phyloP scores from a whole-genome alignment of 2,113 vertebrate genomes.

The Henicopernis longicauda region DNA sequence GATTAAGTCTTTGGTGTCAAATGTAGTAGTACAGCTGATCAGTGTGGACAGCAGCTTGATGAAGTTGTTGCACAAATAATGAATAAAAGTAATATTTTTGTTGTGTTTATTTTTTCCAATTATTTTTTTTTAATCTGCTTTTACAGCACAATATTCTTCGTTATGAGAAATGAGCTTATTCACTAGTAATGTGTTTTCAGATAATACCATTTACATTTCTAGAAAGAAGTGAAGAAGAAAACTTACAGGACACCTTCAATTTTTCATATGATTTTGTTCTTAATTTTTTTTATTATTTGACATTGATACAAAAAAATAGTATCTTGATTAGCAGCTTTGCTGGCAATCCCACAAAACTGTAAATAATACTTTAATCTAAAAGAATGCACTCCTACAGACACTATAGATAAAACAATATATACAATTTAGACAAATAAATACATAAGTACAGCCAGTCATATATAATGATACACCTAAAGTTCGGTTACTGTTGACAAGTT shows the following conservation, averaged over 20 bases:
- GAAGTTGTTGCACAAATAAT: neutral
- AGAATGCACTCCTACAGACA: constrained; percentile 78
- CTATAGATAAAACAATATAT: constrained; percentile 75
- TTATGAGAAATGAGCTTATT: constrained; percentile 42
- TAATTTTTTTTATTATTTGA: constrained; percentile 59
- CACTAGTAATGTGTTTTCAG: constrained; percentile 38
- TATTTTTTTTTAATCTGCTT: constrained; percentile 32
- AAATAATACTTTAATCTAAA: constrained; percentile 73
- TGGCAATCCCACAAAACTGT: constrained; percentile 76
- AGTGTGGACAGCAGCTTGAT: neutral
- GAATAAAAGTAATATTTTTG: constrained; percentile 8
- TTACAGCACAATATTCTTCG: constrained; percentile 51
- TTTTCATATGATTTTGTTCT: constrained; percentile 37
- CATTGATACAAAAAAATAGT: constrained; percentile 80
- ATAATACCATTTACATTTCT: constrained; percentile 48
- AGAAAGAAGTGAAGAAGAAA: constrained; percentile 41
- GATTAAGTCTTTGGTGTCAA: neutral
- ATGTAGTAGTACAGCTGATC: neutral
- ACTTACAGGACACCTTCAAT: constrained; percentile 38
- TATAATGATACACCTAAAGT: constrained; percentile 71
- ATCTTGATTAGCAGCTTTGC: constrained; percentile 77
- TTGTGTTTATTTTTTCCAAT: constrained; percentile 52
- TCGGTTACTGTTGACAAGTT: constrained; percentile 67
- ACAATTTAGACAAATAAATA: constrained; percentile 82
- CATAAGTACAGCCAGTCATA: constrained; percentile 79